These are phyloP conservation scores for Macheiramphus alcinus DNA, from an alignment of 2,113 vertebrate genomes.

Conservation along the genomic window DNA sequence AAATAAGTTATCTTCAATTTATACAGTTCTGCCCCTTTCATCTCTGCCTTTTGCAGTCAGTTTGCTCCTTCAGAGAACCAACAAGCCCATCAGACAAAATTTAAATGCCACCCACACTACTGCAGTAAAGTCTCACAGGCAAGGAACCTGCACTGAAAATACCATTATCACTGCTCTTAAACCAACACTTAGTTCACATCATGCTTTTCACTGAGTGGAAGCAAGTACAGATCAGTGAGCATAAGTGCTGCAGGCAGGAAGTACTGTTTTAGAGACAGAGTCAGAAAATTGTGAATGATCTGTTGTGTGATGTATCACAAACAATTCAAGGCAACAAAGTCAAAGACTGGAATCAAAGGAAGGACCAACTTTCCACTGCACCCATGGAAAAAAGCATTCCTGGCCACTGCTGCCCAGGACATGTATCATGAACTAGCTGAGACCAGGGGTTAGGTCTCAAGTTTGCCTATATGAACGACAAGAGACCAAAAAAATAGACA, in stretches of 20 bases:
- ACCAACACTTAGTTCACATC: not conserved
- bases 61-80: not conserved
- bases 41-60: not conserved
- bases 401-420: not conserved
- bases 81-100: not conserved
- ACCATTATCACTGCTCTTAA: not conserved
- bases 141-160: not conserved
- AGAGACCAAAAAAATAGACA: not conserved
- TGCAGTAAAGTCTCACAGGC: not conserved
- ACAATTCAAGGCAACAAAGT: not conserved
- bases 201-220: not conserved
- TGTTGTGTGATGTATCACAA: not conserved
- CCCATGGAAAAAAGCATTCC: not conserved
- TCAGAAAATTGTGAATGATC: not conserved
- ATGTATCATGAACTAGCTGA: fast-evolving
- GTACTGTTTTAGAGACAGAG: not conserved
- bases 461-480: not conserved
- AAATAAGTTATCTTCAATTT: not conserved
- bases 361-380: not conserved
- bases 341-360: not conserved
- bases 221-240: not conserved
- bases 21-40: not conserved
- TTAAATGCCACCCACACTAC: not conserved
- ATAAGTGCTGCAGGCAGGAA: not conserved
- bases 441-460: not conserved